A percentile compares a stretch with the other conserved stretches of the same genome.
phyloP scores from a whole-genome alignment of 2,888 invertebrate genomes.

The Melanophora roralis region DNA sequence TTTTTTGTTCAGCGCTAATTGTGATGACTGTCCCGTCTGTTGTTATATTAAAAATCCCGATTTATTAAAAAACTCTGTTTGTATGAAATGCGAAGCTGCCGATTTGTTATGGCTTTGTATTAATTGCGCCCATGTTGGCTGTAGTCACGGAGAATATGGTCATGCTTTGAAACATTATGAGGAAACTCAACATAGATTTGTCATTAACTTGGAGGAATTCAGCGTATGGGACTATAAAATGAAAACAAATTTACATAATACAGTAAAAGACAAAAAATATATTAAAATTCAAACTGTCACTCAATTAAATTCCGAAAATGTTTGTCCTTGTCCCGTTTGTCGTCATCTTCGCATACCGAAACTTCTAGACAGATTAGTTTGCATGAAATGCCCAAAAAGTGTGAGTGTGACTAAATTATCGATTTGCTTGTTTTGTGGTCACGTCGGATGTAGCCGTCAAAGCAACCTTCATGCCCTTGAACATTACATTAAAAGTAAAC shows the following conservation, averaged over 20 bases:
- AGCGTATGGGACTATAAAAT: constrained; percentile 6
- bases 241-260: not conserved
- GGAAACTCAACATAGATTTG: constrained; percentile 4
- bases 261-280: not conserved
- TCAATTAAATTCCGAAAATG: not conserved
- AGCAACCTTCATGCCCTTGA: not conserved
- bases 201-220: constrained; percentile 1
- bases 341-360: not conserved
- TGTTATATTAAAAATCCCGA: constrained; percentile 27
- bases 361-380: not conserved
- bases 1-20: too few species aligned
- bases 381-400: constrained; percentile 28
- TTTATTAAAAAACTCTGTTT: not conserved
- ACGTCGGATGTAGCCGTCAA: constrained; percentile 28
- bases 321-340: constrained; percentile 27
- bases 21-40: constrained; percentile 28
- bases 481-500: constrained; percentile 17
- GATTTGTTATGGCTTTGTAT: constrained; percentile 23
- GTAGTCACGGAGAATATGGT: not conserved
- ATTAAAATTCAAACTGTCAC: not conserved
- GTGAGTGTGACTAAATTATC: not conserved
- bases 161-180: constrained; percentile 32
- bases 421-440: constrained; percentile 36
- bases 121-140: constrained; percentile 38
- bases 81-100: constrained; percentile 23